Evolutionary conservation across 2,888 invertebrate species (phyloP).

Genomic region (Philereme transversata): DNA sequence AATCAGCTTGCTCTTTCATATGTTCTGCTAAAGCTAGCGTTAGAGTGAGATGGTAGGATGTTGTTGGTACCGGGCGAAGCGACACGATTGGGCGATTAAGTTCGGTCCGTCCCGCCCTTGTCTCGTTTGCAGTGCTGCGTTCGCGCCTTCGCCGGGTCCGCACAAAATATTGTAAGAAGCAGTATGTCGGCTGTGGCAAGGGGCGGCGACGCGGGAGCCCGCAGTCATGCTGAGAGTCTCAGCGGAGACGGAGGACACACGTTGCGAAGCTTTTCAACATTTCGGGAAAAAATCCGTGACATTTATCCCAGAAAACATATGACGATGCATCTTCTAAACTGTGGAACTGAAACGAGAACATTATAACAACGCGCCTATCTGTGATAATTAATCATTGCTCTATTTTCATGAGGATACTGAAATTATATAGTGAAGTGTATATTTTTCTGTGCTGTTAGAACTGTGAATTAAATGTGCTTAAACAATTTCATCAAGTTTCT

Average conservation of each 20-base stretch:
- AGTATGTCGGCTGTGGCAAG: slow-evolving; percentile 77
- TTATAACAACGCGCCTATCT: slow-evolving; percentile 76
- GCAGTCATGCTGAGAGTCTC: slow-evolving; percentile 83
- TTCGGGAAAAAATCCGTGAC: slow-evolving; percentile 76
- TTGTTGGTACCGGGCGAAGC: slow-evolving; percentile 40
- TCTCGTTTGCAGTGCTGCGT: slow-evolving; percentile 67
- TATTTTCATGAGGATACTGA: slow-evolving; percentile 70
- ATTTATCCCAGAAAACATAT: slow-evolving; percentile 64
- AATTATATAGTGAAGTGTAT: slow-evolving; percentile 73
- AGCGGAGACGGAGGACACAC: slow-evolving; percentile 79
- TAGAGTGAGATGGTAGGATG: slow-evolving; percentile 54
- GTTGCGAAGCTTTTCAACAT: slow-evolving; percentile 74
- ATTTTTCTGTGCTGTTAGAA: slow-evolving; percentile 53
- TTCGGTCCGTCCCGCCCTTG: slow-evolving; percentile 71
- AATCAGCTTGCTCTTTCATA: slow-evolving; percentile 48
- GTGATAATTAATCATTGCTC: slow-evolving; percentile 66
- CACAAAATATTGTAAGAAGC: slow-evolving; percentile 75
- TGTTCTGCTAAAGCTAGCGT: slow-evolving; percentile 20
- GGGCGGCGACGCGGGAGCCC: slow-evolving; percentile 82
- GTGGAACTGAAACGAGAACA: slow-evolving; percentile 51
- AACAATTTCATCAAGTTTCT: slow-evolving; percentile 18
- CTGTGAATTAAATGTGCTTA: slow-evolving; percentile 34
- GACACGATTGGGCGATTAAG: slow-evolving; percentile 76
- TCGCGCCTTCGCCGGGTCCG: slow-evolving; percentile 66
- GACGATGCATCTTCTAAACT: slow-evolving; percentile 46